These are phyloP conservation scores for Poecile montanus DNA, from an alignment of 2,797 vertebrate genomes.

Conservation along the genomic window DNA sequence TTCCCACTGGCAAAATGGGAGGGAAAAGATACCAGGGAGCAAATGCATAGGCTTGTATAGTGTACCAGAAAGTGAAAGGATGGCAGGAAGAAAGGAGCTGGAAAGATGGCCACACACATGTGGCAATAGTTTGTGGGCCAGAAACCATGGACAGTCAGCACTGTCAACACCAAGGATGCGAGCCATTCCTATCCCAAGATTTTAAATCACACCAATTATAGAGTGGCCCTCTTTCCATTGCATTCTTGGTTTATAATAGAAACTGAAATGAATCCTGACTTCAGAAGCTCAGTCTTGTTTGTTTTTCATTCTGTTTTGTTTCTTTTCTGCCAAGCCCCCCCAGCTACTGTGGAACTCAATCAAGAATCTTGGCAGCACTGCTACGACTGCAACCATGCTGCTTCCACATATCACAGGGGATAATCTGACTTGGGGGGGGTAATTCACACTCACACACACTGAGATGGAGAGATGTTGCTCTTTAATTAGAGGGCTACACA, in stretches of 20 bases:
- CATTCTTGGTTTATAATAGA: neutral
- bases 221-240: neutral
- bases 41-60: neutral
- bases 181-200: neutral
- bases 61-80: neutral
- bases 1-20: neutral
- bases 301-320: neutral
- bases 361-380: neutral
- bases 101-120: neutral
- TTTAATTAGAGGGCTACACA: conserved; percentile 25
- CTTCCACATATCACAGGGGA: neutral
- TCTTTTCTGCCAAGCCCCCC: neutral
- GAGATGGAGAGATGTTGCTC: conserved; percentile 23
- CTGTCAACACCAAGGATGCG: neutral
- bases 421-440: neutral
- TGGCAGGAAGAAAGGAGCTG: neutral
- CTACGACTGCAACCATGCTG: neutral
- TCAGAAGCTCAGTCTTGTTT: neutral
- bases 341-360: neutral
- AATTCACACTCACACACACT: neutral
- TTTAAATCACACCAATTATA: neutral
- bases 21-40: neutral
- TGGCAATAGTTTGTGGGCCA: neutral
- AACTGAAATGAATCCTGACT: neutral
- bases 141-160: neutral